Conservation (phyloP, 2,113 vertebrate species). For the Petromus typicus region DNA sequence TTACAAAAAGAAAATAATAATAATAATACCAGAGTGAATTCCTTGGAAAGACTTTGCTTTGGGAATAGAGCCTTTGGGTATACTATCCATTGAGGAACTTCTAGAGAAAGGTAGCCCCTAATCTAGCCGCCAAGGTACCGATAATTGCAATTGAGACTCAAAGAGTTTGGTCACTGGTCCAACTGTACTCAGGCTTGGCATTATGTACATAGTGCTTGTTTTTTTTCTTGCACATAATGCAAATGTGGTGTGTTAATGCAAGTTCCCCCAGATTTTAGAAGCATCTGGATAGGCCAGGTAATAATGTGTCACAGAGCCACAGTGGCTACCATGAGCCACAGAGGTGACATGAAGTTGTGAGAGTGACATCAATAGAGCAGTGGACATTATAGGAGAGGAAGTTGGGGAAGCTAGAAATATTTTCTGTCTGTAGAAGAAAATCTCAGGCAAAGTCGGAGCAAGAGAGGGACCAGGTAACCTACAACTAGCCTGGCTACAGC, state of each 20-base stretch:
- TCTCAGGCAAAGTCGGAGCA: background rate
- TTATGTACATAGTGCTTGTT: background rate
- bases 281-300: background rate
- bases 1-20: background rate
- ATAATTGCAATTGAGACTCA: background rate
- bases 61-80: background rate
- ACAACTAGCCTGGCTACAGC: background rate
- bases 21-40: background rate
- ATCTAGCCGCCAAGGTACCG: background rate
- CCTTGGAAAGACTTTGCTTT: background rate
- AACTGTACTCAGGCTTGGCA: background rate
- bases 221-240: background rate
- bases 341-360: background rate
- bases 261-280: background rate
- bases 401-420: background rate
- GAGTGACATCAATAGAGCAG: background rate
- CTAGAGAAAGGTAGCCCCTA: background rate
- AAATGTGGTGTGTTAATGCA: background rate
- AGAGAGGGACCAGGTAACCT: background rate
- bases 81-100: background rate
- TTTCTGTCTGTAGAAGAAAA: background rate
- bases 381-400: background rate
- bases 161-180: background rate
- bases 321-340: background rate
- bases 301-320: background rate